Percentiles rank a stretch among this genome's conserved stretches.
phyloP scores from a whole-genome alignment of 2,113 vertebrate genomes.

The Isurus oxyrinchus region DNA sequence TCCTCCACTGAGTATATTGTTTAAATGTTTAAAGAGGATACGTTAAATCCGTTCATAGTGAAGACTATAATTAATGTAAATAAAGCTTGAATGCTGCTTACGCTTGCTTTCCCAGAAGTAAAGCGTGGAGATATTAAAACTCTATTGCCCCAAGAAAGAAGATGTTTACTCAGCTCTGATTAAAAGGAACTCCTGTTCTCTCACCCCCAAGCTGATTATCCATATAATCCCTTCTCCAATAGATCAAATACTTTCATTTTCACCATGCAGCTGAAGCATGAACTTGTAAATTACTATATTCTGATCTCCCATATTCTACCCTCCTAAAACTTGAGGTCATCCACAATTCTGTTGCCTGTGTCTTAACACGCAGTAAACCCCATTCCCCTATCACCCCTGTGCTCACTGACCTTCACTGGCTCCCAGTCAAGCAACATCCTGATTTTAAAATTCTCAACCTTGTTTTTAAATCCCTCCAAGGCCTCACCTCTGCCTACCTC shows the following conservation, averaged over 20 bases:
- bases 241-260: not conserved
- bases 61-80: not conserved
- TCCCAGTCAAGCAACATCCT: too few relatives aligned
- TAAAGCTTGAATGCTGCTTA: not conserved
- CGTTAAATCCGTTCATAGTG: not conserved
- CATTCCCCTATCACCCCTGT: too few relatives aligned
- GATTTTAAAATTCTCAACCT: too few relatives aligned
- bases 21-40: not conserved
- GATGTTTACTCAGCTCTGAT: not conserved
- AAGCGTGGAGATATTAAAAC: not conserved
- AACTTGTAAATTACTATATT: not conserved
- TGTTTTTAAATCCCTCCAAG: too few relatives aligned
- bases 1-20: not conserved
- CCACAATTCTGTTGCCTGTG: too few relatives aligned
- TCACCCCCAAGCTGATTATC: not conserved
- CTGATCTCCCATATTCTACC: not conserved
- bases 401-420: too few relatives aligned
- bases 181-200: not conserved
- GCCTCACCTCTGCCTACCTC: too few relatives aligned
- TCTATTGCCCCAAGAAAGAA: not conserved
- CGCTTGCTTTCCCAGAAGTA: not conserved
- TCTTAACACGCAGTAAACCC: too few relatives aligned
- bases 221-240: not conserved
- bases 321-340: too few relatives aligned
- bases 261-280: not conserved